Evolutionary conservation across 2,888 invertebrate genomes (phyloP).

Genomic region (Erebia palarica): DNA sequence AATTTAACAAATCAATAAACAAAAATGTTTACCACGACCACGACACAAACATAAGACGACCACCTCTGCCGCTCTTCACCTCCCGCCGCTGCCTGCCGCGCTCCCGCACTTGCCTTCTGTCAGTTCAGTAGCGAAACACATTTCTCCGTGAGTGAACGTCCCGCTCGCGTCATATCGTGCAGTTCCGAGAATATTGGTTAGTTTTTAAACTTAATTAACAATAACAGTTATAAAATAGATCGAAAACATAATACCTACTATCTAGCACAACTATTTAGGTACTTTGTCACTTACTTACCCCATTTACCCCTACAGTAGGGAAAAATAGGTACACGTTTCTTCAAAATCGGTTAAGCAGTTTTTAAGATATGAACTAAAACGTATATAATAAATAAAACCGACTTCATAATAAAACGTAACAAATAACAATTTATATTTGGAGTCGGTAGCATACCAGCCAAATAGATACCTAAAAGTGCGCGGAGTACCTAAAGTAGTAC

Average conservation of each 20-base stretch:
- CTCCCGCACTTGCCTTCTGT: too few relatives aligned
- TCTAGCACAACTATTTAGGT: background rate
- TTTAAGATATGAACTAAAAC: background rate
- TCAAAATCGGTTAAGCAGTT: background rate
- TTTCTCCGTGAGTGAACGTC: background rate
- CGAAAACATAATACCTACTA: too few relatives aligned
- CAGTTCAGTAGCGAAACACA: too few relatives aligned
- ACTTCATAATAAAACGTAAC: constrained; percentile 1
- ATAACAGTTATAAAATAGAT: background rate
- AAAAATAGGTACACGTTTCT: constrained; percentile 1
- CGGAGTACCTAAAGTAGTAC: background rate
- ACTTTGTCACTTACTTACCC: background rate
- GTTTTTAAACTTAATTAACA: background rate
- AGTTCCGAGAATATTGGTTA: constrained; percentile 1
- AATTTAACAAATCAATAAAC: background rate
- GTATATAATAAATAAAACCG: background rate
- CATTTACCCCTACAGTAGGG: background rate
- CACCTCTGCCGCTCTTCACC: too few relatives aligned
- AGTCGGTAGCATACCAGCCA: constrained; percentile 1
- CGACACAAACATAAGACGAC: background rate
- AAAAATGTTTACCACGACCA: too few relatives aligned
- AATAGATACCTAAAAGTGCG: background rate
- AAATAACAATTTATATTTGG: background rate
- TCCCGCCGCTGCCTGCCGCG: too few relatives aligned
- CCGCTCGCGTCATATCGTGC: background rate